Evolutionary conservation across 2,797 vertebrate genomes (phyloP).

Genomic region (Orientallactaga sibirica): DNA sequence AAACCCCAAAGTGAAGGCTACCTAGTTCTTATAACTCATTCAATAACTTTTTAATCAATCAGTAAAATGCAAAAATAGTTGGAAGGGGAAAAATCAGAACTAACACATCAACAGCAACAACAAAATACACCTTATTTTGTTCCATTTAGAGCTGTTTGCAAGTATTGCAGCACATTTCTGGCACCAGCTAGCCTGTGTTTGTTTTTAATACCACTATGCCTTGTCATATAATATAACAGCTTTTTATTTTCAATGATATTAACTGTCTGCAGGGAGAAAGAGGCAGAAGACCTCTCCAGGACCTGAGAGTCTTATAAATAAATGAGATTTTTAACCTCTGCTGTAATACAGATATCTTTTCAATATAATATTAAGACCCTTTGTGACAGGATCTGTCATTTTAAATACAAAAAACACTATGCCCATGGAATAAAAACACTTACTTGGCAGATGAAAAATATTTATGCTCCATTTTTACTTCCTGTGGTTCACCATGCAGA

Average conservation of each 20-base stretch:
- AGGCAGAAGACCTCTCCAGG: conserved; percentile 73
- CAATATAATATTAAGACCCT: conserved; percentile 75
- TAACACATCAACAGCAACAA: background rate
- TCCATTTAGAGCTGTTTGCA: conserved; percentile 51
- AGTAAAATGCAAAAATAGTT: background rate
- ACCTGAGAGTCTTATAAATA: conserved; percentile 74
- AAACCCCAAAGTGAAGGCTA: background rate
- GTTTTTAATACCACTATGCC: conserved; percentile 63
- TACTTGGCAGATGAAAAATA: conserved; percentile 61
- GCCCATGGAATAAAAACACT: conserved; percentile 74
- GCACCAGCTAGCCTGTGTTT: conserved; percentile 65
- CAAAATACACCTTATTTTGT: background rate
- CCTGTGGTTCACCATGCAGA: conserved; percentile 59
- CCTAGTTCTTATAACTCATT: conserved; percentile 44
- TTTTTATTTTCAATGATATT: conserved; percentile 78
- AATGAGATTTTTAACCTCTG: conserved; percentile 79
- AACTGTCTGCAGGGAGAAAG: conserved; percentile 74
- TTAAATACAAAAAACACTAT: conserved; percentile 75
- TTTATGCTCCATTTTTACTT: conserved; percentile 73
- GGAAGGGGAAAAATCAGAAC: background rate
- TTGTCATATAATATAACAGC: conserved; percentile 72
- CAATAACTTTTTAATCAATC: conserved; percentile 65
- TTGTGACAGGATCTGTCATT: conserved; percentile 68
- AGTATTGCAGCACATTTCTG: conserved; percentile 26
- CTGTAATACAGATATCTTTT: conserved; percentile 79